Conservation (phyloP, 1,140 invertebrate genomes). For the Drosophila punjabiensis region DNA sequence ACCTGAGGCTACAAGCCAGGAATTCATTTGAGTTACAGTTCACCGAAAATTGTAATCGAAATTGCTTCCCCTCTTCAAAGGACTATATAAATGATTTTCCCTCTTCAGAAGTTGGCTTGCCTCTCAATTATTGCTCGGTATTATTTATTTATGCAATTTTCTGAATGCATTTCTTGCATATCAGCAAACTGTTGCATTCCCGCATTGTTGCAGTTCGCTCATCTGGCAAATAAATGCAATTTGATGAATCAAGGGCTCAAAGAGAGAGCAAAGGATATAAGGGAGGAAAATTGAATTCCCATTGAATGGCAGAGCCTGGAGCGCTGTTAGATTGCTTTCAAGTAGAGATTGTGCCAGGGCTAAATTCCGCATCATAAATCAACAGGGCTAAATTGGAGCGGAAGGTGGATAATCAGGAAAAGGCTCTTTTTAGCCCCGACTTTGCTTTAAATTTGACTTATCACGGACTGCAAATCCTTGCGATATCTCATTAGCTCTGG, state of each 20-base stretch:
- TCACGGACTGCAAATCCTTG: conserved; percentile 54
- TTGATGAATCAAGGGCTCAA: conserved; percentile 35
- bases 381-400: conserved; percentile 31
- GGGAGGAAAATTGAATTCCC: conserved; percentile 41
- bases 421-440: conserved; percentile 21
- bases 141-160: conserved; percentile 54
- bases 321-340: conserved; percentile 38
- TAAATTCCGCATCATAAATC: conserved; percentile 47
- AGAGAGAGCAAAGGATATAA: not conserved
- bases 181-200: conserved; percentile 45
- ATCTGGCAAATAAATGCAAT: conserved; percentile 61
- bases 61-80: not conserved
- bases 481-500: conserved; percentile 72
- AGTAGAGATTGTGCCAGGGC: conserved; percentile 34
- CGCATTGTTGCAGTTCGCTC: conserved; percentile 34
- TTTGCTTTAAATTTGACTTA: conserved; percentile 49
- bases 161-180: conserved; percentile 15
- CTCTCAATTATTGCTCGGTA: conserved; percentile 30
- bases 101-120: not conserved
- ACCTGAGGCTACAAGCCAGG: not conserved
- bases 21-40: not conserved
- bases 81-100: not conserved
- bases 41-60: conserved; percentile 11
- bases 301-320: conserved; percentile 25
- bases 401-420: conserved; percentile 49